phyloP scores from a whole-genome alignment of 2,113 vertebrate species.

The Pelvicachromis taeniatus region DNA sequence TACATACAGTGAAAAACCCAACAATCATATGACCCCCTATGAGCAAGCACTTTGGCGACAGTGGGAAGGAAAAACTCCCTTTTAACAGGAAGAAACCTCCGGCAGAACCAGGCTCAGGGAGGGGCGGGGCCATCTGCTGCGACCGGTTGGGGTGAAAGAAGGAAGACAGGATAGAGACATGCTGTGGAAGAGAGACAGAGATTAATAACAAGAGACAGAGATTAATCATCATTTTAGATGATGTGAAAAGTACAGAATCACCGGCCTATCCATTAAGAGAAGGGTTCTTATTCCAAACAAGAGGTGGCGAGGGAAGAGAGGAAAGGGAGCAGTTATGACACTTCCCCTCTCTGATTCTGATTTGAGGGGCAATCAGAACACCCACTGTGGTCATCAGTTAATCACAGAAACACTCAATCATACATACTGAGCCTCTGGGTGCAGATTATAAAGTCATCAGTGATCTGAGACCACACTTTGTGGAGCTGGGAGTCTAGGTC shows the following conservation, averaged over 20 bases:
- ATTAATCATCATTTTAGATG: not conserved
- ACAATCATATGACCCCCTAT: too few species aligned
- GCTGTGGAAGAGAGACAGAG: too few species aligned
- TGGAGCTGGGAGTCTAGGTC: conserved; percentile 14
- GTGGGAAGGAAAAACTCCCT: too few species aligned
- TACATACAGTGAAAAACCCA: too few species aligned
- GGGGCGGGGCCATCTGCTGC: too few species aligned
- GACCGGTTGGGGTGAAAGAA: too few species aligned
- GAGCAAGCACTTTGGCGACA: too few species aligned
- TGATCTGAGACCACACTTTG: conserved; percentile 8
- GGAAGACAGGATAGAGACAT: too few species aligned
- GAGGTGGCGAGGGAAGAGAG: not conserved
- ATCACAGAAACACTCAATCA: conserved; percentile 50
- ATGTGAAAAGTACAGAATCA: not conserved
- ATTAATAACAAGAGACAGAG: too few species aligned
- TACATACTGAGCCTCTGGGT: conserved; percentile 19
- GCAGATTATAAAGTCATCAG: conserved; percentile 48
- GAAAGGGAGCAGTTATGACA: conserved; percentile 1
- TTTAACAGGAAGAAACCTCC: too few species aligned
- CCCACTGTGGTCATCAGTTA: conserved; percentile 41
- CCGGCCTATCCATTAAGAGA: not conserved
- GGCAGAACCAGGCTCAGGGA: too few species aligned
- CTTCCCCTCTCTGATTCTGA: conserved; percentile 16
- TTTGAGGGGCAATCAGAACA: conserved; percentile 52
- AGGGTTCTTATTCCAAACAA: not conserved